These are phyloP conservation scores for Gandaritis pyraliata DNA, from an alignment of 2,888 invertebrate species.

Conservation along the genomic window DNA sequence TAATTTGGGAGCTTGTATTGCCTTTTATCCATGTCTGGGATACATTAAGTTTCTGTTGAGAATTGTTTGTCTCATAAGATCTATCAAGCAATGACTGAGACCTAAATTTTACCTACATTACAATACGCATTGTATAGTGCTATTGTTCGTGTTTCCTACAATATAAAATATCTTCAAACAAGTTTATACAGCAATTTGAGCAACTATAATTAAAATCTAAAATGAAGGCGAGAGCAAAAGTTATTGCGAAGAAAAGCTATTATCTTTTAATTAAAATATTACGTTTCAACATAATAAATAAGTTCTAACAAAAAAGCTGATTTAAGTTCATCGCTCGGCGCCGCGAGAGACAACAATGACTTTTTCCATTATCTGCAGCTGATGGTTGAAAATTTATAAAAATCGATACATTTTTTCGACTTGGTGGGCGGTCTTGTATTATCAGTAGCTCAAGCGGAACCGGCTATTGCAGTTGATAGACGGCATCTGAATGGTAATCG, in stretches of 20 bases:
- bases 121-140: no score
- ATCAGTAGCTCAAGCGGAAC: constrained; percentile 36
- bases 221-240: constrained; percentile 19
- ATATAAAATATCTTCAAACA: no score
- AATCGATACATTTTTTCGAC: constrained; percentile 48
- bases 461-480: constrained; percentile 29
- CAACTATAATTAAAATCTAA: constrained; percentile 16
- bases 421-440: constrained; percentile 40
- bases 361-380: constrained; percentile 64
- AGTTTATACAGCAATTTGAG: constrained; percentile 6
- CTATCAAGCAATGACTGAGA: no score
- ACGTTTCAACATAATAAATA: constrained; percentile 35
- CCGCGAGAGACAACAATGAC: constrained; percentile 50
- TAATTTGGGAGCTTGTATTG: no score
- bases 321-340: constrained; percentile 41
- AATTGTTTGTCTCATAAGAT: no score
- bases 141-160: no score
- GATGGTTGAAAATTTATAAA: constrained; percentile 58
- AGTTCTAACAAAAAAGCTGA: constrained; percentile 40
- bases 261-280: constrained; percentile 33
- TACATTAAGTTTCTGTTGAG: no score
- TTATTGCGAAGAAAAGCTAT: constrained; percentile 25
- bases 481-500: constrained; percentile 30
- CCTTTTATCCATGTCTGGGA: no score
- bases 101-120: no score